Base-by-base conservation (phyloP, 2,888 invertebrate species). In the Drosophila stalkeri region DNA sequence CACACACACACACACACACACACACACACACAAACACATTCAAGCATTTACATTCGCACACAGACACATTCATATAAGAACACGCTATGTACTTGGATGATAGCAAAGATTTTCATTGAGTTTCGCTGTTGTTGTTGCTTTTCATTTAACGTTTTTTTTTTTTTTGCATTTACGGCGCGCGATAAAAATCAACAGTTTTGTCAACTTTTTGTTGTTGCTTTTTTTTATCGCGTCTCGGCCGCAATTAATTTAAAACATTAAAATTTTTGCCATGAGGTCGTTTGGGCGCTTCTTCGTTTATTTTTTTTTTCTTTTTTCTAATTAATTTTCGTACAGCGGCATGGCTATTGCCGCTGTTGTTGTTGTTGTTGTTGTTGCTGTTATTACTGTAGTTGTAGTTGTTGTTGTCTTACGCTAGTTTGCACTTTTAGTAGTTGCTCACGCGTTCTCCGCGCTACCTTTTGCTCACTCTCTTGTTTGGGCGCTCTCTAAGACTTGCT, bases 221-320 rank as follows among this genome's bases (percentile, higher is more conserved):
- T 81, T 81, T 81, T 81, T 81, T 81, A 78, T 75, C 81, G 64
- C 65, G 39, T 69, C 64, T 76, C 64, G 81, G 52, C 55, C 74
- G 69, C 84, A 82, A 83, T 86, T 86, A 83, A 75, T 83, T 86
- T 60, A 83, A 78, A 86, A 75, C 81, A 86, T 86, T 86, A 72
- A 86, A 64, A 75, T 81, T 75, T 67, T 72, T 82, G 82, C 66
- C 74, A 68, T 82, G 81, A 74, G 81, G 63, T 67, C 72, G 80
- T 63, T 64, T 52, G 44, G 27, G 33, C n/a, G 27, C 60, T 59
- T 54, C 33, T 54, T 64, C 69, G 23, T 46, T 46, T 44, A n/a
- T n/a, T n/a, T n/a, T n/a, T n/a, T n/a, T n/a, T n/a, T n/a, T n/a
- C n/a, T 43, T n/a, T 2, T 65, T 76, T 65, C 55, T 69, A 78